Evolutionary conservation across 2,113 vertebrate genomes (phyloP).

Genomic region (Fulica atra): DNA sequence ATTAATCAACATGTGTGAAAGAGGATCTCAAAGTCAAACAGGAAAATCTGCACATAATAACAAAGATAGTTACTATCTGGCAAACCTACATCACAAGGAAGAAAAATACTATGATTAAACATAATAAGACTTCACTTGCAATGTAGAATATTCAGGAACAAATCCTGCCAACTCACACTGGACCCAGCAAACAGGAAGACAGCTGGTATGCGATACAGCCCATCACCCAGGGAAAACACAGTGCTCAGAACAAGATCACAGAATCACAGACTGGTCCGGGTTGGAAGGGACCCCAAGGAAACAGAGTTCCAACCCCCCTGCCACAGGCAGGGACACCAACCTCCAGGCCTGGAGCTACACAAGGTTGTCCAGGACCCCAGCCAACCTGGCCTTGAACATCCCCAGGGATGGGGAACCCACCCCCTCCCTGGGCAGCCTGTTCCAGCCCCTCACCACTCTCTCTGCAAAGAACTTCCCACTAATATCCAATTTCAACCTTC

Average conservation of each 20-base stretch:
- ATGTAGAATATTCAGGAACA: slow-evolving; percentile 26
- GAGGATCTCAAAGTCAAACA: slow-evolving; percentile 36
- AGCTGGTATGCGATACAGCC: neutral
- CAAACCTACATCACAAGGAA: slow-evolving; percentile 36
- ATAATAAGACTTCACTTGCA: slow-evolving; percentile 44
- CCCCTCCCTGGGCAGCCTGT: too few species aligned
- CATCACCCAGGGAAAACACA: neutral
- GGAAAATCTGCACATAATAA: slow-evolving; percentile 49
- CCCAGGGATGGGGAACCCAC: too few species aligned
- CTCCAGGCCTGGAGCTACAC: too few species aligned
- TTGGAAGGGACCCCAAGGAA: too few species aligned
- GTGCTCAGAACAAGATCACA: neutral
- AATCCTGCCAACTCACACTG: neutral
- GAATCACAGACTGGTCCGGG: neutral
- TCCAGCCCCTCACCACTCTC: too few species aligned
- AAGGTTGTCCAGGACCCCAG: too few species aligned
- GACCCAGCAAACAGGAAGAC: neutral
- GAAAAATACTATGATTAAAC: slow-evolving; percentile 48
- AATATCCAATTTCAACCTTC: too few species aligned
- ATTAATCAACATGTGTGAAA: slow-evolving; percentile 60
- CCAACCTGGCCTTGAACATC: too few species aligned
- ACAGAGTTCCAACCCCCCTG: too few species aligned
- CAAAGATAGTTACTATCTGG: slow-evolving; percentile 40
- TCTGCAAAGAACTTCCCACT: too few species aligned
- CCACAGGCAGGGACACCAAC: too few species aligned